phyloP scores from a whole-genome alignment of 2,113 vertebrate genomes.

The Stomatorhinus ivindoensis region DNA sequence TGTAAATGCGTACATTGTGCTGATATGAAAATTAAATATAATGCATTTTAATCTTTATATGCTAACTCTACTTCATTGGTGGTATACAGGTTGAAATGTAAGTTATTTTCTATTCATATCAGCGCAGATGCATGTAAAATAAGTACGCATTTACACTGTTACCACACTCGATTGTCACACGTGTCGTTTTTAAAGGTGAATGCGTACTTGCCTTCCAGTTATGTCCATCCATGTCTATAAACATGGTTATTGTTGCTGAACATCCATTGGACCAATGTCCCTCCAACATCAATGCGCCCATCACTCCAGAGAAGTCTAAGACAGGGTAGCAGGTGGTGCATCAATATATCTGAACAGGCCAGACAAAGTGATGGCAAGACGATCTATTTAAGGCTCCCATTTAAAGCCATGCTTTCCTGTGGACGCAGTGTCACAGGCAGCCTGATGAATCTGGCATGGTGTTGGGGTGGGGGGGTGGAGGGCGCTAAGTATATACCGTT shows the following conservation, averaged over 20 bases:
- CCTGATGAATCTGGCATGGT: neutral
- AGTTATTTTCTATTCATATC: too few relatives aligned
- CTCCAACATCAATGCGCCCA: neutral
- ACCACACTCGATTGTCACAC: too few relatives aligned
- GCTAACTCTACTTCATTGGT: too few relatives aligned
- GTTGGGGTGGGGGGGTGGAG: neutral
- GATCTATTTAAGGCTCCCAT: neutral
- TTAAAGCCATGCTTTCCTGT: neutral
- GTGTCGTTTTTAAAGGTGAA: too few relatives aligned
- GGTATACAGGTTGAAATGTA: too few relatives aligned
- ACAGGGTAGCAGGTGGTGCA: neutral
- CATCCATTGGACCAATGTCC: neutral
- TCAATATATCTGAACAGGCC: neutral
- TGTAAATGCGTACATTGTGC: too few relatives aligned
- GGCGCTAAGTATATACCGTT: neutral
- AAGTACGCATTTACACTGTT: too few relatives aligned
- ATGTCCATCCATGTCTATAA: neutral
- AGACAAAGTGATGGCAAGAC: neutral
- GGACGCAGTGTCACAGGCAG: neutral
- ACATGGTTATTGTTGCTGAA: neutral
- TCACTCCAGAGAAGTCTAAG: neutral
- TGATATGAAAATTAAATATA: too few relatives aligned
- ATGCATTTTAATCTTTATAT: too few relatives aligned
- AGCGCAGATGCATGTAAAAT: too few relatives aligned
- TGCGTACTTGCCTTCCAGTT: too few relatives aligned